Base-by-base conservation (phyloP, 2,888 invertebrate genomes). In the Diabrotica balteata region DNA sequence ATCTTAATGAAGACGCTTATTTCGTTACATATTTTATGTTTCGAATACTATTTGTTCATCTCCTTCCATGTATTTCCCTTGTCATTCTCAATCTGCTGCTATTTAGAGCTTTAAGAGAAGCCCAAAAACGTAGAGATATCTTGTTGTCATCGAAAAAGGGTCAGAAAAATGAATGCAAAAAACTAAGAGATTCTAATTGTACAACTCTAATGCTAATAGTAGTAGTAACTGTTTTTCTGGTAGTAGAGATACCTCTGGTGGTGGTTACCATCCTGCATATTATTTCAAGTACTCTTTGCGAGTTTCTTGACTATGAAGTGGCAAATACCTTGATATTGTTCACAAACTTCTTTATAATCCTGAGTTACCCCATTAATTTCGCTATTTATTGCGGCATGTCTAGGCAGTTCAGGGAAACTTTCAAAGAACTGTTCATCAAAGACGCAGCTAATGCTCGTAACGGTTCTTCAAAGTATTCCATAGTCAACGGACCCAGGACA, bases 351-450 rank as follows among this genome's bases (percentile, higher is more conserved):
- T 92, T 95, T 82, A 93, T 97, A 69, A 91, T 96, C 67, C 88
- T 95, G 50, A 94, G 94, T 57, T 96, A 96, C 84, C 96, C 96
- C 9, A 92, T 96, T 67, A 96, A 97, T 83, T 97, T 97, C 80
- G 96, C 95, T 69, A 96, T 97, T 73, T 97, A 97, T 80, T 97
- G 96, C 82, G 96, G 96, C 32, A 98, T 97, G 97, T 95, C 95
- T 46, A 87, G 95, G 46, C 95, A 95, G 82, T 97, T 97, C 83
- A 87, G 97, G 60, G 95, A 96, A 82, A 97, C 97, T 0, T 97
- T 97, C 83, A 94, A 94, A 79, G 93, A 92, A 78, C 81, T 90
- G 7, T 96, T 97, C 80, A 88, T 93, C 53, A 83, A 89, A 55
- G 84, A 86, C 7, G 81, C 84, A 7, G 88, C 88, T 0, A 86